Evolutionary conservation across 2,888 invertebrate genomes (phyloP), one percentile per base, ranked within the genome.

Genomic region (Melikaiella ostensackeni): DNA sequence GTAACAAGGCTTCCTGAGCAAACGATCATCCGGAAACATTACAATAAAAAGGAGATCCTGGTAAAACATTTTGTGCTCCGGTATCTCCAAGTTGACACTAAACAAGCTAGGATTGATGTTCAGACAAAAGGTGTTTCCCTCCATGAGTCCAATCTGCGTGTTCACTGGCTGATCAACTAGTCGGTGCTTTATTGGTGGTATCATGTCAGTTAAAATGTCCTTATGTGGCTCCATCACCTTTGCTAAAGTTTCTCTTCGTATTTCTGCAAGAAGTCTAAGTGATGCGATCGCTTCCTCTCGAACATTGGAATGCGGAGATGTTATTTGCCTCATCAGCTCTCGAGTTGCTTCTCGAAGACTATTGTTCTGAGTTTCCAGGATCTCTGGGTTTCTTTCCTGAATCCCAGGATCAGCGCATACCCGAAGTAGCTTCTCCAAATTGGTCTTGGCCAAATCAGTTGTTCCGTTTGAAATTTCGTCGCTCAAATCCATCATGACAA

Each of bases 391-490:
- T 13, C 13, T 38, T 13, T 93, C 93, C 24, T 93, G 92, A 27
- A 93, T 93, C 1, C 93, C 91, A 0, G 94, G 94, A 35, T 94
- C 92, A 16, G 96, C 96, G 88, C 98, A 98, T 35, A 97, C 95
- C 1, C 95, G 94, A 57, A 99, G 93, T 94, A 99, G 95, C 82
- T 96, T 96, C 87, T 98, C 97, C 80, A 99, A 92, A 91, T 98
- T 98, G 11, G 95, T 94, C 84, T 98, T 97, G 0, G 99, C 99
- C 94, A 98, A 96, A 88, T 99, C 99, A 38, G 99, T 95, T 0
- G 99, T 98, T 0, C 99, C 99, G 87, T 97, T 98, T 0, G 99
- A 99, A 42, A 98, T 98, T 92, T 99, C 98, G 0, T 97, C 98
- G 0, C 98, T 98, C 75, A 98, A 92, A 91, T 98, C 98, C 97